phyloP scores from a whole-genome alignment of 2,888 invertebrate species.

The Corythucha ciliata region DNA sequence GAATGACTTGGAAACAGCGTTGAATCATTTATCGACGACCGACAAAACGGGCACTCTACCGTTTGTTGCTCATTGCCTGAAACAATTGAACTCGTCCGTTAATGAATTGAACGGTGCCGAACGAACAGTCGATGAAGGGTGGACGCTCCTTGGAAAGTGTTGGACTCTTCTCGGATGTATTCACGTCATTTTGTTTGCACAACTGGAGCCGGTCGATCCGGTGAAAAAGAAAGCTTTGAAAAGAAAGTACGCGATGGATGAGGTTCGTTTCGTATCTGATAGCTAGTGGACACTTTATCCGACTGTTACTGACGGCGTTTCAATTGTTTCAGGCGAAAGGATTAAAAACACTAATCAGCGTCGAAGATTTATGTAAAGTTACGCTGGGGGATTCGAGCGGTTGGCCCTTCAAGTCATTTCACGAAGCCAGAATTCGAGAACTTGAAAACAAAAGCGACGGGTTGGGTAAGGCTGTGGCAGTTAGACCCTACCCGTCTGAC shows the following conservation, averaged over 20 bases:
- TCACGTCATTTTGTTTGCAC: slow-evolving; percentile 50
- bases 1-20: too few species aligned
- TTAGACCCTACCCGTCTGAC: slow-evolving; percentile 46
- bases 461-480: slow-evolving; percentile 48
- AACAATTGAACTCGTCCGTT: too few species aligned
- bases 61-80: too few species aligned
- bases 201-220: slow-evolving; percentile 69
- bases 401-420: slow-evolving; percentile 29
- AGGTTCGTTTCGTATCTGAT: slow-evolving; percentile 44
- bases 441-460: slow-evolving; percentile 41
- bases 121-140: slow-evolving; percentile 19
- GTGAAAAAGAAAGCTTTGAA: slow-evolving; percentile 67
- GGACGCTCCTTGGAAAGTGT: slow-evolving; percentile 30
- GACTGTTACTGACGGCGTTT: neutral
- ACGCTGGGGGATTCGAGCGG: slow-evolving; percentile 25
- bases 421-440: slow-evolving; percentile 41
- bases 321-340: slow-evolving; percentile 31
- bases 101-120: neutral
- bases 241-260: slow-evolving; percentile 57
- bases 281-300: neutral
- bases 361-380: slow-evolving; percentile 33
- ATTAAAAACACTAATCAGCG: slow-evolving; percentile 30
- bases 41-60: too few species aligned
- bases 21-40: too few species aligned
- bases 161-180: slow-evolving; percentile 47